A percentile compares a stretch with the other conserved stretches of the same genome.
Evolutionary conservation across 2,888 invertebrate species (phyloP).

Genomic region (Pollenia amentaria): DNA sequence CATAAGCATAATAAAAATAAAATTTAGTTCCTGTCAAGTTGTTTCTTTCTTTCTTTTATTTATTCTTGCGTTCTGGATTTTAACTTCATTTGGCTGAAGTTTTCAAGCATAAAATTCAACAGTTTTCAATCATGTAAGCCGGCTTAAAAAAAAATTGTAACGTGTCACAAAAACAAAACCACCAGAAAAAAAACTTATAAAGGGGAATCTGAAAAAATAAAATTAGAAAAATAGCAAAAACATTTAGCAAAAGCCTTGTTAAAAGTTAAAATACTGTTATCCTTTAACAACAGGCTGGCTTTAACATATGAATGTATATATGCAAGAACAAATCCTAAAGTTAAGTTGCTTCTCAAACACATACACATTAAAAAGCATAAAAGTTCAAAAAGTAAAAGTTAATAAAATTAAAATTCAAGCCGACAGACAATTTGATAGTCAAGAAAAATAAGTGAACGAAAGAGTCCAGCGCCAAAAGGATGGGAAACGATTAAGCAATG

Average conservation of each 20-base stretch:
- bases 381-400: constrained; percentile 67
- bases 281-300: constrained; percentile 17
- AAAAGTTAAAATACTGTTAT: constrained; percentile 37
- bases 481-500: no score
- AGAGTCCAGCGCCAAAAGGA: not conserved
- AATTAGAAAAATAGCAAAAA: not conserved
- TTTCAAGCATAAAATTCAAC: not conserved
- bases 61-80: not conserved
- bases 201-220: constrained; percentile 1
- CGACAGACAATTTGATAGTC: constrained; percentile 11
- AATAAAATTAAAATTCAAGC: constrained; percentile 61
- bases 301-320: not conserved
- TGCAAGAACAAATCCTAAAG: no score
- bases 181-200: constrained; percentile 4
- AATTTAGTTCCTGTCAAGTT: no score
- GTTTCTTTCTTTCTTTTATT: not conserved
- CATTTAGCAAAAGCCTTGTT: constrained; percentile 18
- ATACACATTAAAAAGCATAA: not conserved
- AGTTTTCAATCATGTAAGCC: not conserved
- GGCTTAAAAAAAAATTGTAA: not conserved
- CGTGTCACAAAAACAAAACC: constrained; percentile 7
- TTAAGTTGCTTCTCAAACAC: not conserved
- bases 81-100: not conserved
- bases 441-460: constrained; percentile 6
- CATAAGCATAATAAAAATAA: no score